Conservation (phyloP, 1,140 invertebrate genomes). For the Galendromus occidentalis region DNA sequence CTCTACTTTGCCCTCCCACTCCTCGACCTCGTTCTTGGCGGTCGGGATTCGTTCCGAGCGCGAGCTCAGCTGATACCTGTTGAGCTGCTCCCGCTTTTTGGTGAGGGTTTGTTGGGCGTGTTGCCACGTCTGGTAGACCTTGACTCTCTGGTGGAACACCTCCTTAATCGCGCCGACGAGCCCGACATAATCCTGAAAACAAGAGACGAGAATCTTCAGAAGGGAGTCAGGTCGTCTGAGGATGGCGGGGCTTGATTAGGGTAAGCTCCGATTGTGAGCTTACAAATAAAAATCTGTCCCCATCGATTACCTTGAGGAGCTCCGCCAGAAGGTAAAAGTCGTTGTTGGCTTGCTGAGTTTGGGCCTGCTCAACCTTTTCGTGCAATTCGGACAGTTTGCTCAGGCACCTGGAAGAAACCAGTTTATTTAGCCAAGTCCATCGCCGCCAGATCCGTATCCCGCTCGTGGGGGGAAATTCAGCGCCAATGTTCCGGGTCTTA, state of each 20-base stretch:
- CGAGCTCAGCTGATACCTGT: conserved; percentile 66
- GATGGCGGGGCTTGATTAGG: too few species aligned
- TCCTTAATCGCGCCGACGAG: conserved; percentile 84
- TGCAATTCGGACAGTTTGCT: conserved; percentile 71
- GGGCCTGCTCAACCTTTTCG: conserved; percentile 67
- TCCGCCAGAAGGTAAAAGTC: conserved; percentile 85
- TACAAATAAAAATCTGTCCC: too few species aligned
- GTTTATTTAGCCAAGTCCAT: too few species aligned
- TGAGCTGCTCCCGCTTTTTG: conserved; percentile 82
- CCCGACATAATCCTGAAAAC: conserved; percentile 57
- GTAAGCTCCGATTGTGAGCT: too few species aligned
- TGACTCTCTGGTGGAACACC: conserved; percentile 92
- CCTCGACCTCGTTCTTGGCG: conserved; percentile 69
- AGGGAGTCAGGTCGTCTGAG: too few species aligned
- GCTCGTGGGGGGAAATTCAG: too few species aligned
- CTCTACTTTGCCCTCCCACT: conserved; percentile 91
- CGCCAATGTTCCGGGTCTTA: not conserved
- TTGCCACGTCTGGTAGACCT: conserved; percentile 94
- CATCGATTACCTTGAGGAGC: conserved; percentile 52
- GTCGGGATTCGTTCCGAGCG: conserved; percentile 71
- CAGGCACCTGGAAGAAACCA: not conserved
- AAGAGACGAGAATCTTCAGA: not conserved
- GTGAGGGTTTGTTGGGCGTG: conserved; percentile 80
- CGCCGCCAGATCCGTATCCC: too few species aligned
- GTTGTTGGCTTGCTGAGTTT: conserved; percentile 76